Evolutionary conservation across 2,797 vertebrate genomes (phyloP).

Genomic region (Fringilla coelebs): DNA sequence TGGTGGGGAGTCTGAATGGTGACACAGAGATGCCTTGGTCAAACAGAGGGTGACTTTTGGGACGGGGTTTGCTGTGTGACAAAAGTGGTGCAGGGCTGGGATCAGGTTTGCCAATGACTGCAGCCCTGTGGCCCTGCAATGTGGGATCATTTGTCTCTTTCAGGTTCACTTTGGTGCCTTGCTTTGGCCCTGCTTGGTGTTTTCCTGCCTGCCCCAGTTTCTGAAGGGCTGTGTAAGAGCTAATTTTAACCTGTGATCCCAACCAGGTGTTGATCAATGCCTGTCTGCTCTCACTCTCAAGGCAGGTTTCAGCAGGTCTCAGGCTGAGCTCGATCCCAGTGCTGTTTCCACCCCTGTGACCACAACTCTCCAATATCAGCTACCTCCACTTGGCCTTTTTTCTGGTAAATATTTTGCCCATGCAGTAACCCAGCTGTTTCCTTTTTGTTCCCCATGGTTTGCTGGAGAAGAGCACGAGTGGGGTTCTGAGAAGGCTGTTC

Average conservation of each 20-base stretch:
- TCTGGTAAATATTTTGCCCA: background rate
- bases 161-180: background rate
- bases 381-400: background rate
- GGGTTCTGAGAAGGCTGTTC: background rate
- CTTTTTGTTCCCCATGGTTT: background rate
- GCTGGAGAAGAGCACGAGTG: background rate
- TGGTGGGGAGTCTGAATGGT: background rate
- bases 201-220: background rate
- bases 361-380: rapidly evolving
- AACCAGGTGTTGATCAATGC: background rate
- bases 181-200: background rate
- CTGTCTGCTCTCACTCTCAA: background rate
- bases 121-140: background rate
- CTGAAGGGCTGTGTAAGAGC: background rate
- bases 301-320: background rate
- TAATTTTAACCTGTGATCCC: background rate
- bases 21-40: background rate
- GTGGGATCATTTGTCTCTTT: background rate
- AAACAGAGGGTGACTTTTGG: background rate
- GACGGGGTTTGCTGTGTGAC: background rate
- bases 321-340: rapidly evolving
- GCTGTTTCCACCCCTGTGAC: background rate
- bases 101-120: background rate
- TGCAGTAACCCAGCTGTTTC: background rate
- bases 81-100: background rate